These are phyloP conservation scores for Geotrupes spiniger DNA, from an alignment of 2,888 invertebrate genomes.

Conservation along the genomic window DNA sequence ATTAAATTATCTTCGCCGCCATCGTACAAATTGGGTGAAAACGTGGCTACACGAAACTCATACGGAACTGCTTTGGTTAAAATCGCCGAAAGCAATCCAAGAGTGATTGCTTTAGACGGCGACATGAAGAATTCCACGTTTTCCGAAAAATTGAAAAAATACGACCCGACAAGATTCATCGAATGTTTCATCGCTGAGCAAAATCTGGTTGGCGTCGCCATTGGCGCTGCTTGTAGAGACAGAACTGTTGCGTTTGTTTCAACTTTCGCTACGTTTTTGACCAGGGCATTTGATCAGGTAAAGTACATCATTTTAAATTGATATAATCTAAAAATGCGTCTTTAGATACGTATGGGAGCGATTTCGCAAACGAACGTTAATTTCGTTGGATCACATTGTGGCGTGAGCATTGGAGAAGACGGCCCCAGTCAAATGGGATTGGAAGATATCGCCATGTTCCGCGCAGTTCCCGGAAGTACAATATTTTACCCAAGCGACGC, in stretches of 20 bases:
- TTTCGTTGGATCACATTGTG: constrained; percentile 95
- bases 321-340: constrained; percentile 9
- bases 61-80: constrained; percentile 94
- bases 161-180: constrained; percentile 72
- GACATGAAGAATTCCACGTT: constrained; percentile 99
- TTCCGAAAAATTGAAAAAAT: constrained; percentile 85
- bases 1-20: constrained; percentile 78
- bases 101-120: constrained; percentile 93
- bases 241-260: constrained; percentile 93
- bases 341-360: constrained; percentile 95
- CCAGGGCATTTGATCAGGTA: constrained; percentile 93
- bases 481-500: constrained; percentile 88
- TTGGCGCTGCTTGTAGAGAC: constrained; percentile 90
- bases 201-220: constrained; percentile 93
- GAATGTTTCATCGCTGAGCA: constrained; percentile 99
- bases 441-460: constrained; percentile 97
- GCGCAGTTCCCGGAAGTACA: constrained; percentile 79
- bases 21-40: constrained; percentile 72
- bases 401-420: constrained; percentile 97
- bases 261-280: constrained; percentile 97
- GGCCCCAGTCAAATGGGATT: constrained; percentile 99
- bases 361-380: constrained; percentile 98
- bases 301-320: constrained; percentile 3
- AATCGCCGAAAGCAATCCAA: constrained; percentile 67
- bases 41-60: constrained; percentile 85